These are phyloP conservation scores for Corticium candelabrum DNA, from an alignment of 37 sponge, comb jelly and placozoan species.

Conservation along the genomic window DNA sequence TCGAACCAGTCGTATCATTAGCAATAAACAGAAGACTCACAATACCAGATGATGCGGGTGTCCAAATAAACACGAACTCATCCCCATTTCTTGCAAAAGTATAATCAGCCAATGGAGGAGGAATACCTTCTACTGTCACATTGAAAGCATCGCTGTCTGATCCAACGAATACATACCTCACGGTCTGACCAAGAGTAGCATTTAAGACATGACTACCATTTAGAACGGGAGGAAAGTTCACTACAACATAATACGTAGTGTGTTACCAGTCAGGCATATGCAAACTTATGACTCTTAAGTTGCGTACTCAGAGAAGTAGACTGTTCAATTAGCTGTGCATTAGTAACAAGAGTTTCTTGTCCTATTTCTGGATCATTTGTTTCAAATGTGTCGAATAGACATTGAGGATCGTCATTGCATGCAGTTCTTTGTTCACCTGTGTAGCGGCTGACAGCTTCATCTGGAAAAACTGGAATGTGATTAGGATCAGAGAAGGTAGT, in stretches of 20 bases:
- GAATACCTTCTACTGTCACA: too few relatives aligned
- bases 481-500: conserved; percentile 25
- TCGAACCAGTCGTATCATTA: too few relatives aligned
- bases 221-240: conserved; percentile 11
- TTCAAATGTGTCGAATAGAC: conserved; percentile 35
- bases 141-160: too few relatives aligned
- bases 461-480: conserved; percentile 33
- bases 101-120: neutral
- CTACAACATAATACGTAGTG: neutral
- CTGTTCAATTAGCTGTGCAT: too few relatives aligned
- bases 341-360: conserved; percentile 11
- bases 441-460: conserved; percentile 22
- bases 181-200: neutral
- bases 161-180: neutral
- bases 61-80: conserved; percentile 13
- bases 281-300: too few relatives aligned
- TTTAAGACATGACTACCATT: neutral
- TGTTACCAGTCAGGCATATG: too few relatives aligned
- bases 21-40: conserved; percentile 17
- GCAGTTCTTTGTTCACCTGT: too few relatives aligned
- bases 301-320: too few relatives aligned
- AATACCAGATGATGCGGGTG: neutral
- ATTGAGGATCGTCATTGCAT: too few relatives aligned
- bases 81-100: neutral
- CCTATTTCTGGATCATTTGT: conserved; percentile 32